Evolutionary conservation across 2,888 invertebrate species (phyloP), one percentile per base, ranked within the genome.

Genomic region (Eurytoma californica): DNA sequence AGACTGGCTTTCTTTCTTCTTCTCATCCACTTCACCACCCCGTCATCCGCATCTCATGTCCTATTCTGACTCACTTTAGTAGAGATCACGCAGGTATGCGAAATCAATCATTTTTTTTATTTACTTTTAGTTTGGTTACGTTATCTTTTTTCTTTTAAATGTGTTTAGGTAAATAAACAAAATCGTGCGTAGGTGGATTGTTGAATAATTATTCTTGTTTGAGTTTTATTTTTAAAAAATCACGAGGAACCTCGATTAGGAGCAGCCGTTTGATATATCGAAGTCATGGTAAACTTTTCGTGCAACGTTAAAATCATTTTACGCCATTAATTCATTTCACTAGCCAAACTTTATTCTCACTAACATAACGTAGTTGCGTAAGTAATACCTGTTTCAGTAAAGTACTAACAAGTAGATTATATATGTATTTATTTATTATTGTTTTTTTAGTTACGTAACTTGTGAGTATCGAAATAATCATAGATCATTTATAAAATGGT

Each of bases 1-100:
- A 83, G 83, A 82, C 82, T 84, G 83, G 84, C 84, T 85, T 83
- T 86, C 49, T 60, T 80, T 67, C 61, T 72, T 74, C 24, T 18
- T 53, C 67, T 51, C n/a, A 39, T 58, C 18, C 30, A 24, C 24
- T 5, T 24, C 67, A 51, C 65, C 51, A 67, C 3, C 47, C 63
- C 57, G 57, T 67, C 65, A 69, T 72, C 60, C 60, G 28, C 65
- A 9, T 60, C 28, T 30, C 18, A 47, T 51, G 20, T 20, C 20
- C 30, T 18, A 24, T 7, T n/a, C 28, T 28, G 7, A 20, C 65
- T 55, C n/a, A 14, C 53, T 14, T 7, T 60, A 20, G 60, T 14
- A 60, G 18, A 20, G 7, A 13, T 18, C 24, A 20, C 20, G 18
- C 24, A 78, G 72, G 72, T 78, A 68, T 72, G 68, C 53, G 55